A percentile compares a stretch with the other conserved stretches of the same genome.
Evolutionary conservation across 2,888 invertebrate species (phyloP).

Genomic region (Dicycla oo): DNA sequence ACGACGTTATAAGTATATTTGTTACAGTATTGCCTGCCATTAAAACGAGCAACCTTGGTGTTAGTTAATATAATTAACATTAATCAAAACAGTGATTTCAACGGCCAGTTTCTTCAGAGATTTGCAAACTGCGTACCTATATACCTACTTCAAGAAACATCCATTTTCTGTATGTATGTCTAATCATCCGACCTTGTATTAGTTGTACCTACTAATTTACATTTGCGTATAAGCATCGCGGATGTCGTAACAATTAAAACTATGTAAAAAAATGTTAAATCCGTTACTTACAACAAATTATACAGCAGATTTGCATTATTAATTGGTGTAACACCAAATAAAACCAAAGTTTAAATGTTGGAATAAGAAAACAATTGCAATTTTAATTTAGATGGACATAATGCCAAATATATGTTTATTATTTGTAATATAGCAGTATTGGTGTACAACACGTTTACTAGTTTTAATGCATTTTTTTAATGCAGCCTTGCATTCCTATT

Average conservation of each 20-base stretch:
- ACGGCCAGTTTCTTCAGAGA: conserved; percentile 28
- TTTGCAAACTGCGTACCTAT: conserved; percentile 21
- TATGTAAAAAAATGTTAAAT: conserved; percentile 41
- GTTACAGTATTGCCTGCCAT: conserved; percentile 23
- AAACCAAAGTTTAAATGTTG: conserved; percentile 22
- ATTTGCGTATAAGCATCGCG: conserved; percentile 42
- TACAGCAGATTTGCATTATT: conserved; percentile 32
- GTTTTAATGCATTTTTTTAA: neutral
- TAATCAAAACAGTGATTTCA: conserved; percentile 29
- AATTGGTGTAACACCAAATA: conserved; percentile 39
- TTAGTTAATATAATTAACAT: conserved; percentile 30
- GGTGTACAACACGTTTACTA: neutral
- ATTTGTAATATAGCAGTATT: neutral
- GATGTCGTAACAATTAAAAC: conserved; percentile 55
- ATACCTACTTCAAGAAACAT: neutral
- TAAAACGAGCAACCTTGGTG: conserved; percentile 25
- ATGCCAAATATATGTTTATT: neutral
- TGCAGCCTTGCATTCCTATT: neutral
- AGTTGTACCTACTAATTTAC: conserved; percentile 35
- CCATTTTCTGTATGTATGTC: neutral
- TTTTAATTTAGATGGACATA: conserved; percentile 26
- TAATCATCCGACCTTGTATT: conserved; percentile 41
- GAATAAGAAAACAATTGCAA: conserved; percentile 20
- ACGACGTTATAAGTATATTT: conserved; percentile 14
- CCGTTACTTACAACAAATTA: conserved; percentile 38